These are phyloP conservation scores for Drosophila silvestris DNA, from an alignment of 2,888 invertebrate genomes.

Conservation along the genomic window DNA sequence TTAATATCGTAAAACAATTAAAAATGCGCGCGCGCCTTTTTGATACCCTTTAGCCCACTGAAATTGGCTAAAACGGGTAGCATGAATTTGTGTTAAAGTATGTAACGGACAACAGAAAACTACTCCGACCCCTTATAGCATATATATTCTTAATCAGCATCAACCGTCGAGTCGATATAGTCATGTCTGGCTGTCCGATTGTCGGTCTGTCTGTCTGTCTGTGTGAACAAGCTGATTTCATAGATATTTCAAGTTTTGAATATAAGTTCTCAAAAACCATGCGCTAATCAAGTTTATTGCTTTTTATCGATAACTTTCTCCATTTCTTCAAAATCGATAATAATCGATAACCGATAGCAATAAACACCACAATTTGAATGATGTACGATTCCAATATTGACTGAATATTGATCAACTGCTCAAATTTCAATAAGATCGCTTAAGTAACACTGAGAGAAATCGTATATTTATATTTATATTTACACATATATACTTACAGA, in stretches of 20 bases:
- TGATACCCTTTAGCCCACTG: not conserved
- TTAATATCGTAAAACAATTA: conserved; percentile 61
- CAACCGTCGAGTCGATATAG: not conserved
- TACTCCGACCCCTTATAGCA: not conserved
- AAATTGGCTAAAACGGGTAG: not conserved
- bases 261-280: not conserved
- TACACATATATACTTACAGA: not conserved
- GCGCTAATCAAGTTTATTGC: not conserved
- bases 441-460: not conserved
- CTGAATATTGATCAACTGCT: too few species aligned
- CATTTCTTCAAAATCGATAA: not conserved
- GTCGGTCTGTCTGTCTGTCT: too few species aligned
- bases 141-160: not conserved
- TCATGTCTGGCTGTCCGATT: too few species aligned
- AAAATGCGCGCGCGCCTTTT: conserved; percentile 54
- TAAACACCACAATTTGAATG: not conserved
- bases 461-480: not conserved
- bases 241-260: not conserved
- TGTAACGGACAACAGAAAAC: not conserved
- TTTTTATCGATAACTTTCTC: not conserved
- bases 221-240: not conserved
- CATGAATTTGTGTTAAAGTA: not conserved
- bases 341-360: not conserved
- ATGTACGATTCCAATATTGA: not conserved
- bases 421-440: not conserved